A percentile compares a stretch with the other conserved stretches of the same genome.
Evolutionary conservation across 2,797 vertebrate genomes (phyloP).

Genomic region (Coendou prehensilis): DNA sequence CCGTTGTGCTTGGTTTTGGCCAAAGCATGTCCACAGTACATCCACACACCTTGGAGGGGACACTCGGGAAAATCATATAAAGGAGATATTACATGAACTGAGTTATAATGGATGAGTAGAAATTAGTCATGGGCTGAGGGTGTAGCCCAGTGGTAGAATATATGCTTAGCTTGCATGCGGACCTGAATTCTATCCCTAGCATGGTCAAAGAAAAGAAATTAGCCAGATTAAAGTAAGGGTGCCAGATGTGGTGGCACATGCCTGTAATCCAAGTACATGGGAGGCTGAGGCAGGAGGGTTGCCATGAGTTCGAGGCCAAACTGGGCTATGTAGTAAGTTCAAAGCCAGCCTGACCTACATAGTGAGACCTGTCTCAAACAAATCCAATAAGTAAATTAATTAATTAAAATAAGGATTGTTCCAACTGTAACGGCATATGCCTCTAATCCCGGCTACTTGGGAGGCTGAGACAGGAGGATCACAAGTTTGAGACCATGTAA

Average conservation of each 20-base stretch:
- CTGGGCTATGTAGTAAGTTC: not conserved
- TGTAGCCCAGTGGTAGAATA: not conserved
- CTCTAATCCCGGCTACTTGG: not conserved
- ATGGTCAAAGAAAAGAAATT: not conserved
- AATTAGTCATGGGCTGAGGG: not conserved
- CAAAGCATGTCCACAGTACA: not conserved
- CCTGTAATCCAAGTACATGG: not conserved
- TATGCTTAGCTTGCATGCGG: not conserved
- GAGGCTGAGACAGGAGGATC: not conserved
- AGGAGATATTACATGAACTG: not conserved
- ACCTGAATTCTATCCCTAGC: not conserved
- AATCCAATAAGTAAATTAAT: not conserved
- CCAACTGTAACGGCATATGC: not conserved
- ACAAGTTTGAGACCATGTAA: not conserved
- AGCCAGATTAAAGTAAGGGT: not conserved
- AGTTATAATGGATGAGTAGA: constrained; percentile 30
- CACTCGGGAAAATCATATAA: not conserved
- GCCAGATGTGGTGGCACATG: not conserved
- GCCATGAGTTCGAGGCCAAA: not conserved
- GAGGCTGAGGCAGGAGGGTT: not conserved
- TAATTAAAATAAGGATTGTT: not conserved
- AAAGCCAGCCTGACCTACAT: not conserved
- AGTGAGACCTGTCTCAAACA: not conserved
- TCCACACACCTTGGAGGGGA: not conserved
- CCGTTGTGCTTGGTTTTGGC: not conserved